Percentiles rank a stretch among this genome's conserved stretches.
phyloP scores from a whole-genome alignment of 2,113 vertebrate genomes.

The Porphyrio hochstetteri region DNA sequence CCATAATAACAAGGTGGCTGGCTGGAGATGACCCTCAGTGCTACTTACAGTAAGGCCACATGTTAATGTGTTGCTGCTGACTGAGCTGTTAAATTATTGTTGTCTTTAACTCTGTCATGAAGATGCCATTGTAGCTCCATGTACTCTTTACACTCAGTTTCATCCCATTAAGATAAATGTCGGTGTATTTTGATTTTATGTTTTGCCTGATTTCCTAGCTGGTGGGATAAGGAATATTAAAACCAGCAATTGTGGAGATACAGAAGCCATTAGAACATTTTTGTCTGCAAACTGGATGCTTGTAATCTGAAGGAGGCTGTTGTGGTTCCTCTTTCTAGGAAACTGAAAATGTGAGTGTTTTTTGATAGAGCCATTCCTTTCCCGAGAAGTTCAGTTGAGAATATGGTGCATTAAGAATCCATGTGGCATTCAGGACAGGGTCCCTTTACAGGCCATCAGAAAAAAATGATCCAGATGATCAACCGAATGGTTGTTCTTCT shows the following conservation, averaged over 20 bases:
- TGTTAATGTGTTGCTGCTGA: not conserved
- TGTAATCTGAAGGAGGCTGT: not conserved
- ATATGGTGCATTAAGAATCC: not conserved
- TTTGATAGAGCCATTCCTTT: not conserved
- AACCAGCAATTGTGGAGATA: not conserved
- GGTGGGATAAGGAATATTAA: not conserved
- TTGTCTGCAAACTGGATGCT: not conserved
- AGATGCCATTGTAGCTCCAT: not conserved
- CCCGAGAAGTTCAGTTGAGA: not conserved
- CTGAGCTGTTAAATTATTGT: not conserved
- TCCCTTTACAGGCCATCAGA: not conserved
- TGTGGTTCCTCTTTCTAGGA: not conserved
- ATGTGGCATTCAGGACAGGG: not conserved
- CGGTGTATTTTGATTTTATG: not conserved
- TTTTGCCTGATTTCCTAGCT: not conserved
- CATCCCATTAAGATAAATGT: not conserved
- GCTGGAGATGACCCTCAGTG: not conserved
- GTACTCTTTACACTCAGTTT: not conserved
- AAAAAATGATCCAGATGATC: not conserved
- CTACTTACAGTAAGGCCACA: rapidly evolving
- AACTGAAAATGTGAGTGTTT: not conserved
- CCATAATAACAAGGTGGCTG: not conserved
- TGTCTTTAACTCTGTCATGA: not conserved
- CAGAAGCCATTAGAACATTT: not conserved
- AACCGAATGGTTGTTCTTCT: not conserved